Conservation (phyloP, 1,140 invertebrate genomes). For the Sitophilus oryzae region DNA sequence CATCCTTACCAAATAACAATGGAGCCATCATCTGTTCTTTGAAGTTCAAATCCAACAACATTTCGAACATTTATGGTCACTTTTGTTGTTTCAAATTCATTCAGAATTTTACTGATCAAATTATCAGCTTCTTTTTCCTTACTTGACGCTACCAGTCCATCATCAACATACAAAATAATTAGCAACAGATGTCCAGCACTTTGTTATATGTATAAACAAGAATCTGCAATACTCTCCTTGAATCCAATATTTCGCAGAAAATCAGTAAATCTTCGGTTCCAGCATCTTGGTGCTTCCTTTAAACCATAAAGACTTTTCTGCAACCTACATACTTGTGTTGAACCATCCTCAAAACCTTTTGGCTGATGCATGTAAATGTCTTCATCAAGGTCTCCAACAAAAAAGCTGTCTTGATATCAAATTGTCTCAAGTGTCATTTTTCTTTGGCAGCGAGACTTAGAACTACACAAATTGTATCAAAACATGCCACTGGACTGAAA, state of each 20-base stretch:
- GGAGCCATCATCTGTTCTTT: no score
- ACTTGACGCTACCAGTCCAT: constrained; percentile 37
- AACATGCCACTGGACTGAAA: constrained; percentile 37
- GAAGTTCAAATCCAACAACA: constrained; percentile 1
- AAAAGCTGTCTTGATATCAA: constrained; percentile 48
- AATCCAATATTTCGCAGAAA: constrained; percentile 17
- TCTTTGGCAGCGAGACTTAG: constrained; percentile 27
- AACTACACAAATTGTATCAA: constrained; percentile 43
- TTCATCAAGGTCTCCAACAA: constrained; percentile 42
- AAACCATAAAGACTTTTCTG: constrained; percentile 42
- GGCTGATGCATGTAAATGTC: constrained; percentile 45
- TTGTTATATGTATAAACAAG: constrained; percentile 18
- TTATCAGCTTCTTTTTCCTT: constrained; percentile 22
- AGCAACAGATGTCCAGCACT: constrained; percentile 10
- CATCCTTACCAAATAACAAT: no score
- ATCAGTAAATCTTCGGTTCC: constrained; percentile 22
- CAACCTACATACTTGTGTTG: constrained; percentile 38
- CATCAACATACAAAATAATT: constrained; percentile 26
- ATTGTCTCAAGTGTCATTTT: constrained; percentile 39
- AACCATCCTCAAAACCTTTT: constrained; percentile 34
- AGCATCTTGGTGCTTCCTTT: constrained; percentile 23
- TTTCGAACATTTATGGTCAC: not conserved
- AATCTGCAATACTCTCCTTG: constrained; percentile 10
- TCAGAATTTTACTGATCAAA: constrained; percentile 27
- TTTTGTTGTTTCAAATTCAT: constrained; percentile 5